Conservation (phyloP, 2,113 vertebrate genomes). For the Numida meleagris region DNA sequence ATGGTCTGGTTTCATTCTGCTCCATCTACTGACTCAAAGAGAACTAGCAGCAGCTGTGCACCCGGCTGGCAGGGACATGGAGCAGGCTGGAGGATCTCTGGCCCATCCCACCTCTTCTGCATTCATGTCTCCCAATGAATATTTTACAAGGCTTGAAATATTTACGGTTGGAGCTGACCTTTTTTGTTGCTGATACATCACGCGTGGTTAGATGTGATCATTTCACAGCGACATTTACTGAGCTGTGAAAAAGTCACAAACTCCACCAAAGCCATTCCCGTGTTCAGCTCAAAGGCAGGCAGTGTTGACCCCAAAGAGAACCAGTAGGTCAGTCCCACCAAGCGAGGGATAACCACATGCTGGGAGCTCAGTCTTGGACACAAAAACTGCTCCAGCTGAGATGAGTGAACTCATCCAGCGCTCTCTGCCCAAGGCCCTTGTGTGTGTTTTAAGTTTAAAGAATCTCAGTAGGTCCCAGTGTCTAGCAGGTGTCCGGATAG, state of each 20-base stretch:
- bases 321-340: accelerated
- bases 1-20: background rate
- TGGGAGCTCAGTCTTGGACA: background rate
- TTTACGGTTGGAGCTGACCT: constrained; percentile 36
- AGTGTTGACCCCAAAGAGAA: background rate
- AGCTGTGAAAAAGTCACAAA: background rate
- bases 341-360: accelerated
- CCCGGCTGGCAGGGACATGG: background rate
- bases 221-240: background rate
- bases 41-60: background rate
- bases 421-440: background rate
- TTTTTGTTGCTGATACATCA: constrained; percentile 26
- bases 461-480: background rate
- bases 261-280: accelerated
- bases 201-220: background rate
- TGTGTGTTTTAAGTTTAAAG: background rate
- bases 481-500: background rate
- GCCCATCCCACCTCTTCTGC: background rate
- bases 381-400: background rate
- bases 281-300: background rate
- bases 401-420: background rate
- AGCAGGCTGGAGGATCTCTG: background rate
- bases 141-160: constrained; percentile 51
- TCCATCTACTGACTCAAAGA: background rate
- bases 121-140: constrained; percentile 26